phyloP scores from a whole-genome alignment of 2,113 vertebrate genomes.

The Takifugu bimaculatus region DNA sequence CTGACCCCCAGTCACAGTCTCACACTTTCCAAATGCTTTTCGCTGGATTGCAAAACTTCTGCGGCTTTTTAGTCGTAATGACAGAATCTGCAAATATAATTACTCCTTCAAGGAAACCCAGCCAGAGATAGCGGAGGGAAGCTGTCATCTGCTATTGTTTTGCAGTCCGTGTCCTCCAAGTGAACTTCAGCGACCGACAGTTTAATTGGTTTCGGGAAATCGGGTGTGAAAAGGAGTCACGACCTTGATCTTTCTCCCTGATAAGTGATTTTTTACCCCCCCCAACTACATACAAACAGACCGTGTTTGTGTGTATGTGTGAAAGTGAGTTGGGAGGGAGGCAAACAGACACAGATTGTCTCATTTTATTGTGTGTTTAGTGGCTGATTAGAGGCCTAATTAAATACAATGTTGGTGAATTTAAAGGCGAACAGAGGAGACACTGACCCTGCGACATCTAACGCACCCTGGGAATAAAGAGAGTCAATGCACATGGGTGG shows the following conservation, averaged over 20 bases:
- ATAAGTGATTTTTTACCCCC: slow-evolving; percentile 64
- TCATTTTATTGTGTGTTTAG: slow-evolving; percentile 75
- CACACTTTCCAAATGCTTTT: slow-evolving; percentile 51
- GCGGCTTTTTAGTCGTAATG: slow-evolving; percentile 63
- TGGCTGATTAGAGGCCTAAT: slow-evolving; percentile 76
- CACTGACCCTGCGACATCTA: slow-evolving; percentile 65
- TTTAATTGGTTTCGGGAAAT: slow-evolving; percentile 79
- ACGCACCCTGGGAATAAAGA: slow-evolving; percentile 63
- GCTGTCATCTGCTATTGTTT: slow-evolving; percentile 67
- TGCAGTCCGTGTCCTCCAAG: slow-evolving; percentile 68
- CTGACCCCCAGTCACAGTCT: slow-evolving; percentile 41
- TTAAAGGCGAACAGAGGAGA: slow-evolving; percentile 70
- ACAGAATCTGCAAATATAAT: slow-evolving; percentile 78
- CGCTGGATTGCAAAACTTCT: slow-evolving; percentile 63
- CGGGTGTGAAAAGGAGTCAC: slow-evolving; percentile 71
- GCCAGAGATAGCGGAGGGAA: slow-evolving; percentile 56
- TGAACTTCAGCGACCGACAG: slow-evolving; percentile 72
- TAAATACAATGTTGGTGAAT: slow-evolving; percentile 69
- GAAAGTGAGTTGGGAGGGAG: slow-evolving; percentile 12
- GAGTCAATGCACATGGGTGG: slow-evolving; percentile 46
- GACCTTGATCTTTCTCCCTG: slow-evolving; percentile 76
- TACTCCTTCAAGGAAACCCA: slow-evolving; percentile 60
- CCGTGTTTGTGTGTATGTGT: slow-evolving; percentile 43
- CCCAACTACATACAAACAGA: slow-evolving; percentile 72
- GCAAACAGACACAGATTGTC: slow-evolving; percentile 74